Base-by-base conservation (phyloP, 2,113 vertebrate species). In the Calypte anna region DNA sequence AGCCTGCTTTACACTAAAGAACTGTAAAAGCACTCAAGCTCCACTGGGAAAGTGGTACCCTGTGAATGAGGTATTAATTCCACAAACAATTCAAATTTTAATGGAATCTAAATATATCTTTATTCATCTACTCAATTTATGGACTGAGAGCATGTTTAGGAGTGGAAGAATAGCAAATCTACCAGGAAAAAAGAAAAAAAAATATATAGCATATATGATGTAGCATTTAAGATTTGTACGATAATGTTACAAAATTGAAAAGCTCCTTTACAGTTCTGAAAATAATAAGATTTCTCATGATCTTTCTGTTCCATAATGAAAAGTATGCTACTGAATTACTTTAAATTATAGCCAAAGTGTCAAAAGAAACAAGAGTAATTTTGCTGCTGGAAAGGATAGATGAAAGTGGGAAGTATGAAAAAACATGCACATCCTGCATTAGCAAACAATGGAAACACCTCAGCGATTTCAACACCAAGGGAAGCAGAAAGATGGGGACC, bases 11-110 rank as follows among this genome's bases (percentile, higher is more conserved):
- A 83, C 38, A 25, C 46, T 48, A 19, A 23, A 91, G 76, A 92
- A 59, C 28, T 67, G 11, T 21, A 72, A 22, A 91, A 92, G 30
- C 33, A 70, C 7, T 22, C 28, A 78, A 43, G 69, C 12, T 86
- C 36, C 43, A 33, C 48, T 55, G 17, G 80, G 68, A 82, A 88
- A 83, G 13, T 70, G 13, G 18, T 59, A 33, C 55, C n/a, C 81
- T 88, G 38, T 81, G 83, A 86, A 75, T 78, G 64, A 88, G 50
- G 27, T 55, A 76, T 40, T 77, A 76, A 93, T 76, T 90, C 82
- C 59, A 69, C 5, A 62, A 83, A 83, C 14, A 7, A 74, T 55
- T 81, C 24, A 81, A 38, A 59, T 75, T 7, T 84, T 24, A 91
- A 83, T 77, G 31, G 64, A 62, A 74, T 81, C 20, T 89, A 75